Evolutionary conservation across 2,797 vertebrate species (phyloP).

Genomic region (Adrianichthys oophorus): DNA sequence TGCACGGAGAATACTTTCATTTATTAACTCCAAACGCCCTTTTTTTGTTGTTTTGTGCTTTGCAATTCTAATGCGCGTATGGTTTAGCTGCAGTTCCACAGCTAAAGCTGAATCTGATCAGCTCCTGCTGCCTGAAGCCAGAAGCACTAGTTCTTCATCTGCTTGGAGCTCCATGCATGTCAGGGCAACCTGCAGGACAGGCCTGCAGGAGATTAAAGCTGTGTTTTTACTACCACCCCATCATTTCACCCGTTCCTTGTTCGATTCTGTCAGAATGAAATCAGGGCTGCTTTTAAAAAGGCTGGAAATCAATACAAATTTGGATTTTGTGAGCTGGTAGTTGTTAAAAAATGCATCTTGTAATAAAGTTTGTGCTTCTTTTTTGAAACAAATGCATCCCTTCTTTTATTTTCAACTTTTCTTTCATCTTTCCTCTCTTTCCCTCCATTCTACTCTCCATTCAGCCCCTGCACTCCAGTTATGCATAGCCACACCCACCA

Average conservation of each 20-base stretch:
- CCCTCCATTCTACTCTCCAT: slow-evolving; percentile 67
- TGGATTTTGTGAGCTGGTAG: no score
- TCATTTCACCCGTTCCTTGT: background rate
- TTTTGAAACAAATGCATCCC: background rate
- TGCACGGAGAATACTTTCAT: no score
- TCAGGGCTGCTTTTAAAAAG: no score
- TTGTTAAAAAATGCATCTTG: no score
- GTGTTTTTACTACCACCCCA: background rate
- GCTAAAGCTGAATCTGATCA: background rate
- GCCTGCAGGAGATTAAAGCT: slow-evolving; percentile 1
- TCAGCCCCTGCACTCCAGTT: slow-evolving; percentile 81
- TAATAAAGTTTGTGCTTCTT: no score
- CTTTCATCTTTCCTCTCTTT: slow-evolving; percentile 5
- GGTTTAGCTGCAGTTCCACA: background rate
- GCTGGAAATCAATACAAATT: no score
- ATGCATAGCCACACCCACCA: slow-evolving; percentile 53
- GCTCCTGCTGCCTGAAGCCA: background rate
- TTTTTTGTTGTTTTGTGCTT: background rate
- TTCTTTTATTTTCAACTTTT: background rate
- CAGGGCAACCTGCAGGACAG: background rate
- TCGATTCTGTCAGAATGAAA: no score
- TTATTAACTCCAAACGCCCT: no score
- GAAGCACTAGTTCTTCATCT: slow-evolving; percentile 1
- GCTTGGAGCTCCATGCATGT: background rate
- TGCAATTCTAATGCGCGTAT: background rate